A percentile compares a stretch with the other conserved stretches of the same genome.
Evolutionary conservation across 2,888 invertebrate species (phyloP).

Genomic region (Melangyna quadrimaculata): DNA sequence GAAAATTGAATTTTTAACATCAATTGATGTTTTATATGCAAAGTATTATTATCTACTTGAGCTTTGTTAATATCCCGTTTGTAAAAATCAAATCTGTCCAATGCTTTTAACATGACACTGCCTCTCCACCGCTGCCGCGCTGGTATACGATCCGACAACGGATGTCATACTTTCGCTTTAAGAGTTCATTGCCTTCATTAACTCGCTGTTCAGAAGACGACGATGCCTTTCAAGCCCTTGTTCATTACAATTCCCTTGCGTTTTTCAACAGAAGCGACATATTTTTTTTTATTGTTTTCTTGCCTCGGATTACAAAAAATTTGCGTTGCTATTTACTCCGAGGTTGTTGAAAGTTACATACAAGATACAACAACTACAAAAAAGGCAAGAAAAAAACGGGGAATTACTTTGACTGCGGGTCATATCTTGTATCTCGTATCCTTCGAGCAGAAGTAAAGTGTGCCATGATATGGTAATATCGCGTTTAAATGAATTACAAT

Average conservation of each 20-base stretch:
- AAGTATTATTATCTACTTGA: neutral
- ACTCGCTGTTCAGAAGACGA: no score
- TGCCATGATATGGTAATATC: constrained; percentile 59
- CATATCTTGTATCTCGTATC: constrained; percentile 11
- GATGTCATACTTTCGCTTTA: constrained; percentile 32
- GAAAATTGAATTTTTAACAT: constrained; percentile 1
- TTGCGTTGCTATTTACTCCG: constrained; percentile 34
- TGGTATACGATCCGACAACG: no score
- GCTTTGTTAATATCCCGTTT: constrained; percentile 15
- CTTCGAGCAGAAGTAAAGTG: constrained; percentile 46
- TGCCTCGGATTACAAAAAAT: constrained; percentile 33
- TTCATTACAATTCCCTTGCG: constrained; percentile 45
- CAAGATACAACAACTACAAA: neutral
- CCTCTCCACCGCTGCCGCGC: neutral
- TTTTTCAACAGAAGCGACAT: constrained; percentile 36
- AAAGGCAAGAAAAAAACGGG: neutral
- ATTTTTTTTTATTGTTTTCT: constrained; percentile 3
- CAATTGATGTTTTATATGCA: constrained; percentile 8
- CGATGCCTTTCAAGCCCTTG: constrained; percentile 1
- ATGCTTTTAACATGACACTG: neutral
- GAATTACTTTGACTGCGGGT: constrained; percentile 52
- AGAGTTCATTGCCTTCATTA: constrained; percentile 53
- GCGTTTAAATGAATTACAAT: constrained; percentile 64
- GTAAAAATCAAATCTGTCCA: constrained; percentile 2
- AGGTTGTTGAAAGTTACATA: constrained; percentile 23